Evolutionary conservation across 2,888 invertebrate genomes (phyloP), one percentile per base, ranked within the genome.

Genomic region (Himalopsyche japonica): DNA sequence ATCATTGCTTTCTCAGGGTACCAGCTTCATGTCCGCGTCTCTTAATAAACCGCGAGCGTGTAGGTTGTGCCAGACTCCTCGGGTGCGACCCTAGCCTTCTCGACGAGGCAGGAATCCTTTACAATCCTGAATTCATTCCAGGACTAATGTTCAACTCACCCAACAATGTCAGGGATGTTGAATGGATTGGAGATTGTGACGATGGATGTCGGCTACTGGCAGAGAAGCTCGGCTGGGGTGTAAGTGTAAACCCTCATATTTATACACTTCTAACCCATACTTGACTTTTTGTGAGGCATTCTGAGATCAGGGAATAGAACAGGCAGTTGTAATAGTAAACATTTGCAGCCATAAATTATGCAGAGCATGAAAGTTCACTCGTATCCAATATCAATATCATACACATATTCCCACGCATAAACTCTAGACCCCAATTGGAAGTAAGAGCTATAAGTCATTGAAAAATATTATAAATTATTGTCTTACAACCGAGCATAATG

Each of bases 1-100:
- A 2, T 79, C 15, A 20, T 34, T 79, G n/a, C 18, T 20, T 43
- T 15, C 43, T 43, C 87, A 95, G 95, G 86, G 95, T 96, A 0
- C 93, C 94, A 0, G 91, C 94, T 0, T 93, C 93, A 88, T 96
- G 96, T 89, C 96, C 98, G 0, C 93, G 98, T 10, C 90, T 98
- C 34, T 92, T 98, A 24, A 97, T 99, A 64, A 98, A 98, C 90
- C 94, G 96, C 37, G 97, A 97, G 91, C 94, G 95, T 88, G 96
- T 95, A 0, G 94, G 94, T 0, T 90, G 91, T 57, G 88, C 88
- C 12, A 32, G 79, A 27, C 70, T 70, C 5, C 70, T 70, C 15
- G 30, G 12, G 5, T 70, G 30, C 27, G 24, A 88, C 88, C 18
- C 78, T 30, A n/a, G 80, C 84, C 15, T 70, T 20, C 49, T 76